These are phyloP conservation scores for Gymnarchus niloticus DNA, from an alignment of 2,113 vertebrate genomes.

Conservation along the genomic window DNA sequence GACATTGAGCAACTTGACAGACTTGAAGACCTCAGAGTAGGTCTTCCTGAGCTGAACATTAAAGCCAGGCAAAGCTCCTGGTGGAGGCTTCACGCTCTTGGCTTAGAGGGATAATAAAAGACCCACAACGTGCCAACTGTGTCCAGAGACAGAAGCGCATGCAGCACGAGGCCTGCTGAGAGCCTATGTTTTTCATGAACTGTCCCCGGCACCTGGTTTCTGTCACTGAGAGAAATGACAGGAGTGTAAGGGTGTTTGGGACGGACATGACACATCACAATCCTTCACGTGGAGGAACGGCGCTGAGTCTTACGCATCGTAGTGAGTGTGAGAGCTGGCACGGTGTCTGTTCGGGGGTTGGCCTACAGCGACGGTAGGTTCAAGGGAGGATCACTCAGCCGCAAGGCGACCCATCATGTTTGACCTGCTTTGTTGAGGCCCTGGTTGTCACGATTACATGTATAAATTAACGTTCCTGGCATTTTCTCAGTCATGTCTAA, in stretches of 20 bases:
- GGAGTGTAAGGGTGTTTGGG: too few relatives aligned
- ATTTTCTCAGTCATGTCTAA: conserved; percentile 33
- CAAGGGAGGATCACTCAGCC: background rate
- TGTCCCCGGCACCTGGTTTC: background rate
- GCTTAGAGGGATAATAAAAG: background rate
- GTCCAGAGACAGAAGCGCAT: background rate
- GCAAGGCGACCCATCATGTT: conserved; percentile 16
- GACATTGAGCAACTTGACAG: background rate
- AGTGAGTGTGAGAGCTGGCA: background rate
- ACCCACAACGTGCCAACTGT: background rate
- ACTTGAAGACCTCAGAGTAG: background rate
- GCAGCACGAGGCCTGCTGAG: background rate
- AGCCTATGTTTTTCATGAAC: background rate
- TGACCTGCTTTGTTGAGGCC: too few relatives aligned
- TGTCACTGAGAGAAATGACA: too few relatives aligned
- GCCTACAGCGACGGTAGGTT: too few relatives aligned
- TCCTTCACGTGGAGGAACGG: too few relatives aligned
- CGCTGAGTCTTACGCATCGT: background rate
- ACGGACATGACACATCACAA: too few relatives aligned
- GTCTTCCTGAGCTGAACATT: background rate
- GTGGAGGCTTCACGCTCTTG: background rate
- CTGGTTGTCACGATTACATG: too few relatives aligned
- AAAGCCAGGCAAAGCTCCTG: background rate
- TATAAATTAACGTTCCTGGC: conserved; percentile 36
- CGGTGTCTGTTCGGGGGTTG: conserved; percentile 1